Conservation (phyloP, 2,113 vertebrate genomes). For the Nesoenas mayeri region DNA sequence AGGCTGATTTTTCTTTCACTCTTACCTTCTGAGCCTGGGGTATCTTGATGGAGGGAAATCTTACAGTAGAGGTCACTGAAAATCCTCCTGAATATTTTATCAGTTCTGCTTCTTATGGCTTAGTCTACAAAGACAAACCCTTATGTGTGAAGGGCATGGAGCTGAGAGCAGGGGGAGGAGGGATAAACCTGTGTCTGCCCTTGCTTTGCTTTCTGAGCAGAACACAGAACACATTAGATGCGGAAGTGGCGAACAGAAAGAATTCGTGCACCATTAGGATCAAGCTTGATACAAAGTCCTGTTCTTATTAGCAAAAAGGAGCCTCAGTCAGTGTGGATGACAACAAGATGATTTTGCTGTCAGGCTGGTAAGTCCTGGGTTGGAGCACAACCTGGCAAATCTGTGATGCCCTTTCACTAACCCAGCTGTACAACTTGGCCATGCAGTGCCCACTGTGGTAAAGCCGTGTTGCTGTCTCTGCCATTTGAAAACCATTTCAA, state of each 20-base stretch:
- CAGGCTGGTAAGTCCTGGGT: neutral
- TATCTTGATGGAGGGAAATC: neutral
- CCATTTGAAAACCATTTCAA: neutral
- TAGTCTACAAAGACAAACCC: constrained; percentile 44
- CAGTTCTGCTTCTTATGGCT: constrained; percentile 36
- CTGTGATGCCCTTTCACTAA: neutral
- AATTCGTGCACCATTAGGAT: neutral
- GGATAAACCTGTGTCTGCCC: neutral
- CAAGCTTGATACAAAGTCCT: neutral
- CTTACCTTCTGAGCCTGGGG: neutral
- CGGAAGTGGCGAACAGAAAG: neutral
- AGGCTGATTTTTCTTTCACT: neutral
- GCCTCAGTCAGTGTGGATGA: neutral
- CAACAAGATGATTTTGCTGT: neutral
- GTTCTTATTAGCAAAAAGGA: neutral
- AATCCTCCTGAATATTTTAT: constrained; percentile 68
- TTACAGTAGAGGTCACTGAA: constrained; percentile 40
- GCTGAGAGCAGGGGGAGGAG: neutral
- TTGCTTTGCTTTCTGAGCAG: neutral
- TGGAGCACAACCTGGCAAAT: neutral
- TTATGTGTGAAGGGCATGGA: constrained; percentile 26
- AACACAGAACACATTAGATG: neutral
- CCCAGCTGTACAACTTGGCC: neutral
- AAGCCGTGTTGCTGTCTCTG: neutral
- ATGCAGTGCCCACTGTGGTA: neutral